Evolutionary conservation across 2,888 invertebrate species (phyloP).

Genomic region (Mythimna ferrago): DNA sequence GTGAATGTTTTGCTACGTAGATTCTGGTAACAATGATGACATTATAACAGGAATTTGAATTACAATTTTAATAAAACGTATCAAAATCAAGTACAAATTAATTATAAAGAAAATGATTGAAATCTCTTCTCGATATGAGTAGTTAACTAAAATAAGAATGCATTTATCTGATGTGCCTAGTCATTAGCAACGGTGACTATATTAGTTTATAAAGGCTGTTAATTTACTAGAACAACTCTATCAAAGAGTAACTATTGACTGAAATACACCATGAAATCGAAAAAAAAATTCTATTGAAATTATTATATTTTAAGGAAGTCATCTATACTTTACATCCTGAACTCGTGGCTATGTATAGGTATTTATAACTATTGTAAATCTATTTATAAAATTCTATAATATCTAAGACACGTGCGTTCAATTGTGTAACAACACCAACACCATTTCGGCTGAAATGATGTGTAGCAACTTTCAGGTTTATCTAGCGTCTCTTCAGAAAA

Average conservation of each 20-base stretch:
- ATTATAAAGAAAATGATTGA: too few relatives aligned
- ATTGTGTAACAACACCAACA: slow-evolving; percentile 30
- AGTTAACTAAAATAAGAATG: neutral
- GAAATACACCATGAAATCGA: neutral
- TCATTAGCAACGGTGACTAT: neutral
- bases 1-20: too few relatives aligned
- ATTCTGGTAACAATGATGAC: neutral
- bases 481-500: slow-evolving; percentile 64
- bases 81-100: too few relatives aligned
- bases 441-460: neutral
- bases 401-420: slow-evolving; percentile 66
- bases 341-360: slow-evolving; percentile 28
- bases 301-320: slow-evolving; percentile 2
- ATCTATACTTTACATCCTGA: slow-evolving; percentile 18
- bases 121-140: neutral
- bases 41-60: neutral
- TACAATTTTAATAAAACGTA: neutral
- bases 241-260: slow-evolving; percentile 4
- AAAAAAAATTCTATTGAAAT: neutral
- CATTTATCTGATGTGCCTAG: neutral
- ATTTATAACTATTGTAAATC: slow-evolving; percentile 51
- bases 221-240: neutral
- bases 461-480: slow-evolving; percentile 38
- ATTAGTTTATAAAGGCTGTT: neutral
- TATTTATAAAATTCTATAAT: slow-evolving; percentile 61